Evolutionary conservation across 2,113 vertebrate genomes (phyloP).

Genomic region (Microcebus lehilahytsara): DNA sequence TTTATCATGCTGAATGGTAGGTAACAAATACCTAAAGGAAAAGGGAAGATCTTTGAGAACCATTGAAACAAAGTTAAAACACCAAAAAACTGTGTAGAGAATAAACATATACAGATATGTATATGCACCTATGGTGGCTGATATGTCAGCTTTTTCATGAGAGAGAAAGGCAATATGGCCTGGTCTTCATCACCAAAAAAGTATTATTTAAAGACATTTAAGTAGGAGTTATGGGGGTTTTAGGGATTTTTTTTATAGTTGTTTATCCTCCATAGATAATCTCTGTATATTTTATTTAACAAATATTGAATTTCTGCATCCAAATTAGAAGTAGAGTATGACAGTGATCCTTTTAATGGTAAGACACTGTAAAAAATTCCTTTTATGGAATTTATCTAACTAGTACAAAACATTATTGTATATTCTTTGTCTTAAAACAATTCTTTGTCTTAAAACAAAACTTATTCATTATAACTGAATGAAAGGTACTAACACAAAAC

Average conservation of each 20-base stretch:
- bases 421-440: not conserved
- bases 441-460: too few species aligned
- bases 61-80: not conserved
- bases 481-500: not conserved
- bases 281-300: not conserved
- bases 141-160: not conserved
- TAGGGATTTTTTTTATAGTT: not conserved
- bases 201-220: not conserved
- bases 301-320: not conserved
- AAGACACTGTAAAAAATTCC: not conserved
- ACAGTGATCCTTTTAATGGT: not conserved
- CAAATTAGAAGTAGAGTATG: not conserved
- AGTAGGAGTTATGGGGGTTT: not conserved
- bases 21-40: not conserved
- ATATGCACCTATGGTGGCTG: fast-evolving
- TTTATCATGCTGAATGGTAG: not conserved
- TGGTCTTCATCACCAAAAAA: fast-evolving
- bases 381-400: not conserved
- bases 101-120: fast-evolving
- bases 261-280: not conserved
- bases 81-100: not conserved
- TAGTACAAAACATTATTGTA: not conserved
- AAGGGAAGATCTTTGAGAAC: not conserved
- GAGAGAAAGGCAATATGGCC: fast-evolving
- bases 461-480: not conserved